Evolutionary conservation across 1,140 invertebrate species (phyloP), one percentile per base, ranked within the genome.

Genomic region (Arctopsyche grandis): DNA sequence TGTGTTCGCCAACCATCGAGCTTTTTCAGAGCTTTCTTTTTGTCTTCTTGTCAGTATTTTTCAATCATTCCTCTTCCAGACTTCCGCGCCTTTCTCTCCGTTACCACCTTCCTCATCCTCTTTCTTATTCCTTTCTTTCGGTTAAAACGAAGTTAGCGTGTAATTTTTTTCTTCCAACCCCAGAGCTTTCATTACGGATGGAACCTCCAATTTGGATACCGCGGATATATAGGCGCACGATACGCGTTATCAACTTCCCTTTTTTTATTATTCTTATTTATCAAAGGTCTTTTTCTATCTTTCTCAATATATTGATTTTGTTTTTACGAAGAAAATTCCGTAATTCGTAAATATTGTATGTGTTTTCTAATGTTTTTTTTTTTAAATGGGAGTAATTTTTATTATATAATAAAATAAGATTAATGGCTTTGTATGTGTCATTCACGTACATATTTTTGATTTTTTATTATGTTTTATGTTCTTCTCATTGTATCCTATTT

Each of bases 1-100:
- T 26, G 63, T 9, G 63, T 66, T 66, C 63, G 7, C 24, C 21
- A 52, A 10, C 48, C 48, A 52, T 52, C 48, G 48, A 52, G 48
- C 48, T 52, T 52, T 52, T 52, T 52, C 48, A 3, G 48, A 22
- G 58, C 58, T 60, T 60, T 60, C 58, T 60, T 60, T 66, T 66
- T 66, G 22, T 66, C 63, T 52, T 52, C 48, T 26, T 22, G 22
- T 66, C 63, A 22, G 63, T 66, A 66, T 66, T 66, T 66, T 66
- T 66, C 63, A 66, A 66, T 66, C 63, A 66, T 66, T 66, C 24
- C 63, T 60, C 63, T 12, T 29, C 24, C 63, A 52, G 22, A 66
- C n/a, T n/a, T 21, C 9, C 22, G 63, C 63, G 16, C 10, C 63
- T 12, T 24, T 24, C 9, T 14, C 63, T 9, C n/a, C 3, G n/a